Base-by-base conservation (phyloP, 2,797 vertebrate species). In the Poeciliopsis infans region DNA sequence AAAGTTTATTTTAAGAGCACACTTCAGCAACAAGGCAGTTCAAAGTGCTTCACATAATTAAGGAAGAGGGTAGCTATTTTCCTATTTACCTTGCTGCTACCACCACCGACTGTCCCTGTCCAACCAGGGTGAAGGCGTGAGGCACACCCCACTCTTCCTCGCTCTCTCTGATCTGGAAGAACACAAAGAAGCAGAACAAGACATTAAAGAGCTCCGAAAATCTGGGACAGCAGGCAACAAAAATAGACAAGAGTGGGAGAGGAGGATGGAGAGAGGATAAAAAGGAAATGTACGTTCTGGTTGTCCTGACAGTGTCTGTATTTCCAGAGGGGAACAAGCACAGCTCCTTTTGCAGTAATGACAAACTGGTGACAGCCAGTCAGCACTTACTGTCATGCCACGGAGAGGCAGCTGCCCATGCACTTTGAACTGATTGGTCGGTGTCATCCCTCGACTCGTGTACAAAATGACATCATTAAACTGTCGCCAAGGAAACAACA, bases 91-190 rank as follows among this genome's bases (percentile, higher is more conserved):
- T 98, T 79, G 98, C 97, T 51, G 98, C 97, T 81, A 99, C 96
- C 53, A 99, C 91, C 77, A 99, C 96, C 57, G 97, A 97, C 93
- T 99, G 98, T 43, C 95, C 96, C 89, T 97, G 96, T 86, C 96
- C 97, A 57, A 96, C 95, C 75, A 99, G 89, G 0, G 98, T 99
- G 84, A 99, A 97, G 90, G 97, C 98, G 78, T 99, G 96, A 72
- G 98, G 97, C 80, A 99, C 97, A 0, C 98, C 98, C 98, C 98
- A 99, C 91, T 99, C 98, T 0, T 98, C 97, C 87, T 99, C 98
- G 49, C 97, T 99, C 89, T 97, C 97, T 95, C 97, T 96, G 83
- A 99, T 96, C 98, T 99, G 92, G 80, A 88, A 83, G 78, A 83
- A 83, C 68, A 85, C 66, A 80, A 74, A 88, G 66, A 89, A 80